Percentiles rank a stretch among this genome's conserved stretches.
These are phyloP conservation scores for Lycaon pictus DNA, from an alignment of 2,113 vertebrate genomes.

Conservation along the genomic window DNA sequence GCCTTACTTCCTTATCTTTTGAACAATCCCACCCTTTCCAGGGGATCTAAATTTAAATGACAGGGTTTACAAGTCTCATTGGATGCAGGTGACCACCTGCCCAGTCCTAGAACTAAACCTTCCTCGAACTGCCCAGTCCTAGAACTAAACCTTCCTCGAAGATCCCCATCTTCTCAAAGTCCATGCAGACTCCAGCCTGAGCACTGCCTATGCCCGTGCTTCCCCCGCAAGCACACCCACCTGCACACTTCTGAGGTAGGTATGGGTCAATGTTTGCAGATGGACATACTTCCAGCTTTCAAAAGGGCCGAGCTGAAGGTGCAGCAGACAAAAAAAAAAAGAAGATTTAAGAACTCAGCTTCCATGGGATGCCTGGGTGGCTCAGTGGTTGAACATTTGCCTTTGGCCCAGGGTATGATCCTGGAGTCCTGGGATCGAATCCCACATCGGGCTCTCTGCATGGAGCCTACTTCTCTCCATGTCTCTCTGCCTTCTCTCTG, in stretches of 20 bases:
- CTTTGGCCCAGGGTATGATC: no score
- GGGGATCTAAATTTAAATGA: neutral
- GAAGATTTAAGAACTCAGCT: neutral
- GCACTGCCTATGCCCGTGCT: neutral
- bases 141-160: neutral
- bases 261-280: neutral
- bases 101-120: neutral
- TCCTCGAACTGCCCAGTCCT: neutral
- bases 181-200: rapidly evolving
- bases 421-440: no score
- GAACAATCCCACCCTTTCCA: neutral
- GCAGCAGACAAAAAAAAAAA: neutral
- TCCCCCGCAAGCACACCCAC: rapidly evolving
- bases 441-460: no score
- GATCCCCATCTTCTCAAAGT: neutral
- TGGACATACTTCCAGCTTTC: neutral
- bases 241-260: neutral
- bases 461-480: no score
- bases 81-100: neutral
- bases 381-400: no score
- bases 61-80: neutral
- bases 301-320: neutral
- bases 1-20: neutral
- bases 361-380: no score
- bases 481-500: no score